Percentiles rank a stretch among this genome's conserved stretches.
phyloP scores from a whole-genome alignment of 2,888 invertebrate genomes.

The Copidosoma aretas region DNA sequence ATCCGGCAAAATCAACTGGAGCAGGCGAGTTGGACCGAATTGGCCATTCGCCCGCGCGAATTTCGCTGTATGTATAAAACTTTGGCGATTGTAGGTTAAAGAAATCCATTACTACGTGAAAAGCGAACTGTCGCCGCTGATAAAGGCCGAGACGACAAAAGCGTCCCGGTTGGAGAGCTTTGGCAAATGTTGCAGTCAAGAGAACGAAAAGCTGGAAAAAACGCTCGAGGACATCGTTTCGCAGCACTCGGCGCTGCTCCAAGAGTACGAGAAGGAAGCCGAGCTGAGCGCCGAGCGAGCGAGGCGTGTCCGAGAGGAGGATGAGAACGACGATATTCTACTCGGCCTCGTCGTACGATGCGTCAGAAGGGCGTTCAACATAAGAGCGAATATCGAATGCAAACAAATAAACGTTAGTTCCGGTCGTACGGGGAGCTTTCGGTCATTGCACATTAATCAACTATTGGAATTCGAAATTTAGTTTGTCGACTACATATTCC shows the following conservation, averaged over 20 bases:
- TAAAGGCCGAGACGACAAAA: not conserved
- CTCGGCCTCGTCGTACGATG: conserved; percentile 10
- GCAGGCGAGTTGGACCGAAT: conserved; percentile 15
- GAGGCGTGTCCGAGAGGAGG: not conserved
- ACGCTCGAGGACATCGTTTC: conserved; percentile 1
- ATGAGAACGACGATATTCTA: conserved; percentile 10
- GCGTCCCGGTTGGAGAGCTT: not conserved
- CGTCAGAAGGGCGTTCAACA: conserved; percentile 19
- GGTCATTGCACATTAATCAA: not conserved
- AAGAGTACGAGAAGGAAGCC: conserved; percentile 1
- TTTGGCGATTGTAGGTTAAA: conserved; percentile 24
- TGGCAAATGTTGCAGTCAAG: not conserved
- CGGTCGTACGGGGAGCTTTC: not conserved
- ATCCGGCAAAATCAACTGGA: conserved; percentile 9
- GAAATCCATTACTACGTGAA: conserved; percentile 7
- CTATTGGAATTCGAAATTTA: not conserved
- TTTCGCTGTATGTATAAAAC: no score
- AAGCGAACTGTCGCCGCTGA: not conserved
- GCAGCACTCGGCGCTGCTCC: not conserved
- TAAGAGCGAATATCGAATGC: conserved; percentile 12
- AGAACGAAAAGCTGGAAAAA: conserved; percentile 21
- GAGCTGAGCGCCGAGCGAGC: not conserved
- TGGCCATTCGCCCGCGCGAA: no score
- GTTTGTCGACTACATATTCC: conserved; percentile 31
- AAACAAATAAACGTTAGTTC: conserved; percentile 23